Percentiles rank a stretch among this genome's conserved stretches.
phyloP scores from a whole-genome alignment of 2,113 vertebrate genomes.

The Paradisaea rubra region DNA sequence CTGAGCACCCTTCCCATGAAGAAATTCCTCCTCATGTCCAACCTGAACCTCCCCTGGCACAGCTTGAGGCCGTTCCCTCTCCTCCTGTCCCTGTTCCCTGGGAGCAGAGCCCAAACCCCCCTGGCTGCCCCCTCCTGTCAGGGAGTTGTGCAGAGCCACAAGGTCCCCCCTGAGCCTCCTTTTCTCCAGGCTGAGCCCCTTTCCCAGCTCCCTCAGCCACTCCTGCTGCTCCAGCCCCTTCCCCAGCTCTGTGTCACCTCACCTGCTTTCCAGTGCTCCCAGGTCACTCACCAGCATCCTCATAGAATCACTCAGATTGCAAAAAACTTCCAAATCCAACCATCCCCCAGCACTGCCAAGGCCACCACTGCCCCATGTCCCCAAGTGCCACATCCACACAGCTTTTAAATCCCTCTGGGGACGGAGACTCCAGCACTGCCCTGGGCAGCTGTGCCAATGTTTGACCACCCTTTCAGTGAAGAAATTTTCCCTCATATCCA shows the following conservation, averaged over 20 bases:
- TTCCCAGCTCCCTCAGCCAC: not conserved
- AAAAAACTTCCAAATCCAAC: not conserved
- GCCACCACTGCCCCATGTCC: not conserved
- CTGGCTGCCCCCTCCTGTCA: not conserved
- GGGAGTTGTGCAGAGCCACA: not conserved
- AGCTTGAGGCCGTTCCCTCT: fast-evolving
- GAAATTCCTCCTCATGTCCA: not conserved
- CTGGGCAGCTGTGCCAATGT: not conserved
- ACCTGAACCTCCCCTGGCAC: fast-evolving
- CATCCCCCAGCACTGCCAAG: not conserved
- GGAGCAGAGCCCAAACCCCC: fast-evolving
- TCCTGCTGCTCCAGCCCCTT: not conserved
- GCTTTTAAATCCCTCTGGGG: not conserved
- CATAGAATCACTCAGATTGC: not conserved
- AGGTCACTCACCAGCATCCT: not conserved
- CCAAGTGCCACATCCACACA: not conserved
- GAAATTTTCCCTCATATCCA: not conserved
- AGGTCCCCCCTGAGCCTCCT: not conserved
- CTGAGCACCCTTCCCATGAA: not conserved
- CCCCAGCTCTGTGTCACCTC: not conserved
- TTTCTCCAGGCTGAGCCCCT: not conserved
- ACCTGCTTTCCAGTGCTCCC: not conserved
- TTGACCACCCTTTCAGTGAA: not conserved
- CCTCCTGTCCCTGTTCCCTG: not conserved
- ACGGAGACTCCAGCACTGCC: not conserved